Conservation (phyloP, 92 coral and sea anemone genomes). For the Galaxea fascicularis region DNA sequence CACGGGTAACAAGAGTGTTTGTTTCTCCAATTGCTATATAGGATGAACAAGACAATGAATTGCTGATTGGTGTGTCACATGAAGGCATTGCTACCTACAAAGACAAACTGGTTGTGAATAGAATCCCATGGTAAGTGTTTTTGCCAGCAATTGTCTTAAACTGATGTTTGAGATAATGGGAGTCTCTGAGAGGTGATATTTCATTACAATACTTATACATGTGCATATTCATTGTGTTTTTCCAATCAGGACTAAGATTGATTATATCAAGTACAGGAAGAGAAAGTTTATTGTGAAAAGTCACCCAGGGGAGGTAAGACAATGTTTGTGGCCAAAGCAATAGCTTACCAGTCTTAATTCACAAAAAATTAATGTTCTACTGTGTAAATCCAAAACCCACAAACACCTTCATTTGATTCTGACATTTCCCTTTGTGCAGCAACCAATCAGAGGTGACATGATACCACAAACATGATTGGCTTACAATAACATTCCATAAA, state of each 20-base stretch:
- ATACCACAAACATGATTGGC: too few species aligned
- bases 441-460: too few species aligned
- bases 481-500: too few species aligned
- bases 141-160: neutral
- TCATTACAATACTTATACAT: too few species aligned
- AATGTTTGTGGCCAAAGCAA: neutral
- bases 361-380: too few species aligned
- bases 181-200: neutral
- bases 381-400: too few species aligned
- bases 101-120: conserved; percentile 87
- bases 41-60: conserved; percentile 90
- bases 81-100: conserved; percentile 90
- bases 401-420: too few species aligned
- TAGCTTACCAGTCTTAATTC: too few species aligned
- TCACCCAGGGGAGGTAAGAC: conserved; percentile 94
- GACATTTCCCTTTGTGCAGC: too few species aligned
- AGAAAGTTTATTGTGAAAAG: conserved; percentile 82
- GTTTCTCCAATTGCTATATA: neutral
- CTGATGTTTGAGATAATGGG: too few species aligned
- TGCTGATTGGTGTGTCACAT: conserved; percentile 91
- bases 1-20: neutral
- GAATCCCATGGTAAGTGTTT: conserved; percentile 84
- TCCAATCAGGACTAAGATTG: conserved; percentile 84
- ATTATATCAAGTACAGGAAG: conserved; percentile 84
- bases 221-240: neutral